Conservation (phyloP, 2,797 vertebrate genomes). For the Takifugu ocellatus region DNA sequence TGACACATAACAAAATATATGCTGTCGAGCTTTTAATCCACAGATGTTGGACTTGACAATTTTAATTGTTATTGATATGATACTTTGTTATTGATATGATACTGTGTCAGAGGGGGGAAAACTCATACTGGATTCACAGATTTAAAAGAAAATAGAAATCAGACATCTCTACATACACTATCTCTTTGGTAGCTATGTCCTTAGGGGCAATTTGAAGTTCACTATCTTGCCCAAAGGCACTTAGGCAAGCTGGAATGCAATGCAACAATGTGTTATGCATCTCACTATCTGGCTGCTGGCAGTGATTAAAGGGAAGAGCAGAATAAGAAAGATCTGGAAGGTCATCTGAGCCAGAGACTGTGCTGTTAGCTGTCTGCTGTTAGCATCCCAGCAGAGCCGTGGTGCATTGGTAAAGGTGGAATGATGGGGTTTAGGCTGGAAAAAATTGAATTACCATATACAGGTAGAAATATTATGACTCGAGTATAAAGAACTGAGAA, state of each 20-base stretch:
- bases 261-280: background rate
- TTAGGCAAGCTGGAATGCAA: background rate
- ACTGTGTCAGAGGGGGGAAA: too few species aligned
- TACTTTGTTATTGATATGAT: background rate
- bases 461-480: too few species aligned
- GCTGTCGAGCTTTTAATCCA: constrained; percentile 26
- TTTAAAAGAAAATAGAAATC: too few species aligned
- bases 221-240: background rate
- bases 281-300: background rate
- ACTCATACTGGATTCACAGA: too few species aligned
- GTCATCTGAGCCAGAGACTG: background rate
- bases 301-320: background rate
- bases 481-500: too few species aligned
- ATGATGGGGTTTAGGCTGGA: too few species aligned
- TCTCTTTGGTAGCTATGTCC: too few species aligned
- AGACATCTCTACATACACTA: background rate
- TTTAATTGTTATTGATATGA: background rate
- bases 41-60: background rate
- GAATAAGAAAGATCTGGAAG: background rate
- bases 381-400: too few species aligned
- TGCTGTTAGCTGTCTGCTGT: too few species aligned
- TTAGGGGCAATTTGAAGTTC: too few species aligned
- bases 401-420: too few species aligned
- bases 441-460: too few species aligned
- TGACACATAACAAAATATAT: constrained; percentile 29